These are phyloP conservation scores for Baronia brevicornis DNA, from an alignment of 2,888 invertebrate species.

Conservation along the genomic window DNA sequence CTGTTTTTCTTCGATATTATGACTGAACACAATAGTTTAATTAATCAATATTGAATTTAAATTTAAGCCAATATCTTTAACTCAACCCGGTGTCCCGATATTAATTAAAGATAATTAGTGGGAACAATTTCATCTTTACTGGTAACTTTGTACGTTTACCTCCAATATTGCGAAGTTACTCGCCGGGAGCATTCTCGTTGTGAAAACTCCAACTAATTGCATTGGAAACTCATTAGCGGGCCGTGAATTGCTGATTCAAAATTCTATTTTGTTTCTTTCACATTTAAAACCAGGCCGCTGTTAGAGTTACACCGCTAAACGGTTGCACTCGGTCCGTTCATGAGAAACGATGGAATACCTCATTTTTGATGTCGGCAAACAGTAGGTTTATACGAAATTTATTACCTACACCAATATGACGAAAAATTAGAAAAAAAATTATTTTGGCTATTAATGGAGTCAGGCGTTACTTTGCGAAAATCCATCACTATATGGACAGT, in stretches of 20 bases:
- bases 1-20: too few relatives aligned
- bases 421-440: neutral
- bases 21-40: too few relatives aligned
- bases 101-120: too few relatives aligned
- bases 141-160: too few relatives aligned
- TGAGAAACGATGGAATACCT: conserved; percentile 23
- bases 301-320: conserved; percentile 36
- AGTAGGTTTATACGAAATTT: conserved; percentile 4
- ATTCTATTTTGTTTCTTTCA: conserved; percentile 49
- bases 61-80: too few relatives aligned
- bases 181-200: conserved; percentile 18
- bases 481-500: too few relatives aligned
- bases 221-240: conserved; percentile 47
- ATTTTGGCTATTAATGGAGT: neutral
- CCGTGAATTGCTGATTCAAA: conserved; percentile 56
- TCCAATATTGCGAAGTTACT: conserved; percentile 5
- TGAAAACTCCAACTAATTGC: conserved; percentile 44
- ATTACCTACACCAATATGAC: conserved; percentile 1
- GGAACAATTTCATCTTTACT: too few relatives aligned
- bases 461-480: too few relatives aligned
- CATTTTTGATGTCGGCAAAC: conserved; percentile 10
- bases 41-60: too few relatives aligned
- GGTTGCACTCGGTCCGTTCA: conserved; percentile 32
- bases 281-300: conserved; percentile 33
- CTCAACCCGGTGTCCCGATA: too few relatives aligned